These are phyloP conservation scores for Aphelinus atriplicis DNA, from an alignment of 1,140 invertebrate genomes.

Conservation along the genomic window DNA sequence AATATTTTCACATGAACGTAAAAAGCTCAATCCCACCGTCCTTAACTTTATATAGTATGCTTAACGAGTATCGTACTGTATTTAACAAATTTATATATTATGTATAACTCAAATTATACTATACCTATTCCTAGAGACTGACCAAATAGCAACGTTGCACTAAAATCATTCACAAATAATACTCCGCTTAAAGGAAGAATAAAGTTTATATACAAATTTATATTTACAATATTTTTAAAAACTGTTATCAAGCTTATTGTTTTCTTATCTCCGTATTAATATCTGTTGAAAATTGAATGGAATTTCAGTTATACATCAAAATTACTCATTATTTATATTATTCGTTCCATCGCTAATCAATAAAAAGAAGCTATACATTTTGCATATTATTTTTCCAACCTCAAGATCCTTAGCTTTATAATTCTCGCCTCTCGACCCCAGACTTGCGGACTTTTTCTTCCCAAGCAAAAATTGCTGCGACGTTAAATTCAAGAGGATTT, in stretches of 20 bases:
- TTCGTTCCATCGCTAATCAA: constrained; percentile 15
- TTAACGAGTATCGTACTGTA: too few relatives aligned
- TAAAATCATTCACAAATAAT: constrained; percentile 10
- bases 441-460: constrained; percentile 6
- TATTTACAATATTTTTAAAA: neutral
- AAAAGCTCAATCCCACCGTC: constrained; percentile 33
- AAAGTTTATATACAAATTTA: neutral
- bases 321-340: too few relatives aligned
- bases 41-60: neutral
- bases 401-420: neutral
- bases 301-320: too few relatives aligned
- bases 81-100: neutral
- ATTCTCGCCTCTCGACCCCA: neutral
- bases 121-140: constrained; percentile 31
- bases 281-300: constrained; percentile 6
- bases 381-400: constrained; percentile 17
- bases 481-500: constrained; percentile 2
- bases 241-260: too few relatives aligned
- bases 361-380: constrained; percentile 24
- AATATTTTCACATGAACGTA: constrained; percentile 23
- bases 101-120: constrained; percentile 29
- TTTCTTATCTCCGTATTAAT: neutral
- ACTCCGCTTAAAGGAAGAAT: neutral
- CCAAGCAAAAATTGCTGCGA: neutral
- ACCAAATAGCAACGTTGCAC: constrained; percentile 27